Evolutionary conservation across 2,113 vertebrate species (phyloP), one percentile per base, ranked within the genome.

Genomic region (Piprites chloris): DNA sequence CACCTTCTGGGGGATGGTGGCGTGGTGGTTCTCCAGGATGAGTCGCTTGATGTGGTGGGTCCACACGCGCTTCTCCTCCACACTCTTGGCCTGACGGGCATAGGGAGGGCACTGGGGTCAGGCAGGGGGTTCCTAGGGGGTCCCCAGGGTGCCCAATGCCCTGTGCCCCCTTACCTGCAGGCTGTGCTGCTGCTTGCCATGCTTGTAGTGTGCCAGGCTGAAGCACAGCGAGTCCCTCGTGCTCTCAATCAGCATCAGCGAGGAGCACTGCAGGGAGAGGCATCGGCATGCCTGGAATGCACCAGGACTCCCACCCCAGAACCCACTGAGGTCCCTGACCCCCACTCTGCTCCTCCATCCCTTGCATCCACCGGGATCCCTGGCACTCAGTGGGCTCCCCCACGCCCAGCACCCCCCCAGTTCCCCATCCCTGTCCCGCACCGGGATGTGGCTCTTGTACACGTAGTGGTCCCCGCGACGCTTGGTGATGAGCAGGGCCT

Each of bases 1-100:
- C 74, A 99, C 99, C 98, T 98, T 99, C 96, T 98, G 99, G 27
- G 99, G 99, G 28, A 99, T 98, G 75, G 98, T 98, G 90, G 99
- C 98, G 2, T 99, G 99, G 97, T 99, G 99, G 92, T 99, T 99
- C 96, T 99, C 99, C 72, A 99, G 97, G 88, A 99, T 99, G 63
- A 99, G 98, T 69, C 99, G 98, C 98, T 99, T 99, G 82, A 99
- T 99, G 92, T 99, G 99, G 95, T 99, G 99, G 39, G 98, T 98
- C 99, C 99, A 99, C 28, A 98, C 33, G 2, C 98, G 98, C 95
- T 99, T 99, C 97, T 99, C 99, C 85, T 99, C 99, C 21, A 97
- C 98, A 0, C 98, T 98, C 95, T 98, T 99, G 93, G 99, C 99
- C 99, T 99, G 79, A 2, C 27, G 18, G 19, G 13, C 9, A 56